Base-by-base conservation (phyloP, 2,797 vertebrate genomes). In the Saguinus oedipus region DNA sequence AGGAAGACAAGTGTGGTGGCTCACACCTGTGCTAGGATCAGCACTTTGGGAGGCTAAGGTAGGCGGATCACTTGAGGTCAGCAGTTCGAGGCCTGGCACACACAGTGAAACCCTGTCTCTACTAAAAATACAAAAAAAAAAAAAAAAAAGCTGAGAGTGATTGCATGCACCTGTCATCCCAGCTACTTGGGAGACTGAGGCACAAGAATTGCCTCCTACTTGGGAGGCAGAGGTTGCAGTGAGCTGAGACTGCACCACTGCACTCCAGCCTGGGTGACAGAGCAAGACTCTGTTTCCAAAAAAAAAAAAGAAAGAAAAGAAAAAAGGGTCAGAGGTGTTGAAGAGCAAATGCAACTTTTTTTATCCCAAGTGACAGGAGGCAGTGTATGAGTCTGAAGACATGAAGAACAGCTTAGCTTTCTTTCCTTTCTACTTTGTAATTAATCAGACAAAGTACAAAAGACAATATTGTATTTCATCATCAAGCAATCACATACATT, bases 331-430 rank as follows among this genome's bases (percentile, higher is more conserved):
- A 74, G 36, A 13, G 2, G 30, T 79, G 15, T 9, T 53, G 46
- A 97, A 90, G 46, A 95, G 27, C 78, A 82, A 88, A 95, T 17
- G 15, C 22, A 72, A 93, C 39, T 80, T 76, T 64, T 64, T 33
- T 17, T 33, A 64, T 64, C 14, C 61, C 61, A 64, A 64, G 14
- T 64, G 61, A 64, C 30, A 64, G 14, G 61, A 64, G 61, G 61
- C 30, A 95, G 27, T 88, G 79, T 84, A 94, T 20, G 53, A 75
- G 33, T 55, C 39, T 53, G 59, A 61, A 88, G 84, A 90, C 78
- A 74, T 72, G 24, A 90, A 88, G 12, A 91, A 76, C 42, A 27
- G 17, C 30, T 96, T 97, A 27, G 30, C n/a, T 96, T 97, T 95
- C 42, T 93, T 75, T 68, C 53, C 22, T 12, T 75, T 95, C 39